phyloP scores from a whole-genome alignment of 2,888 invertebrate genomes.

The Ypsolopha scabrella region DNA sequence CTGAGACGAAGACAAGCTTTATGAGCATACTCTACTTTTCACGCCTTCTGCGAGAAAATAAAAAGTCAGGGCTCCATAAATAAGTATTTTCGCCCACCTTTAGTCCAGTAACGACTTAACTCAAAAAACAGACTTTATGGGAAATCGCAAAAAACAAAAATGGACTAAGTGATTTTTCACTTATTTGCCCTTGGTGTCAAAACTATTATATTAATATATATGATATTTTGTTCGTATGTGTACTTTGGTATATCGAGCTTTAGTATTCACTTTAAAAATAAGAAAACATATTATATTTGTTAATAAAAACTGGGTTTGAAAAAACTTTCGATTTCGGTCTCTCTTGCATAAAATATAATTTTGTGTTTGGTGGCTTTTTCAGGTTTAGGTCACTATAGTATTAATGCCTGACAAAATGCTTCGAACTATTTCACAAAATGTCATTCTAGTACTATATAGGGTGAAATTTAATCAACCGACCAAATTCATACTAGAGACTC shows the following conservation, averaged over 20 bases:
- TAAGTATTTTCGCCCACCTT: no score
- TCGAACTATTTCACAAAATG: background rate
- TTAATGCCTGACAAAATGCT: background rate
- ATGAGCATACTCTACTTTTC: no score
- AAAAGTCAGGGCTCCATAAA: no score
- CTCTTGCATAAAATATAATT: background rate
- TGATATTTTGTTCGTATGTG: background rate
- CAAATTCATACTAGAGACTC: no score
- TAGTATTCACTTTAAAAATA: background rate
- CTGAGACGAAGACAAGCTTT: no score
- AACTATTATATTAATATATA: background rate
- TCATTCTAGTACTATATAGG: no score
- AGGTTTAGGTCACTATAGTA: background rate
- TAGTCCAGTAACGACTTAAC: no score
- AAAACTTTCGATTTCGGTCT: background rate
- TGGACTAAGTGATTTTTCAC: background rate
- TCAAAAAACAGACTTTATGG: no score
- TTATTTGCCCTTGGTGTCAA: background rate
- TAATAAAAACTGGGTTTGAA: background rate
- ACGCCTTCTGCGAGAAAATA: no score
- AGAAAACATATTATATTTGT: background rate
- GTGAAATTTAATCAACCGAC: no score
- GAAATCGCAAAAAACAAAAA: background rate
- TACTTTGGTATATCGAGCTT: background rate
- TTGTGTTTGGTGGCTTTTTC: background rate